Percentiles rank a stretch among this genome's conserved stretches.
phyloP scores from a whole-genome alignment of 2,888 invertebrate genomes.

The Parnassius orleans region DNA sequence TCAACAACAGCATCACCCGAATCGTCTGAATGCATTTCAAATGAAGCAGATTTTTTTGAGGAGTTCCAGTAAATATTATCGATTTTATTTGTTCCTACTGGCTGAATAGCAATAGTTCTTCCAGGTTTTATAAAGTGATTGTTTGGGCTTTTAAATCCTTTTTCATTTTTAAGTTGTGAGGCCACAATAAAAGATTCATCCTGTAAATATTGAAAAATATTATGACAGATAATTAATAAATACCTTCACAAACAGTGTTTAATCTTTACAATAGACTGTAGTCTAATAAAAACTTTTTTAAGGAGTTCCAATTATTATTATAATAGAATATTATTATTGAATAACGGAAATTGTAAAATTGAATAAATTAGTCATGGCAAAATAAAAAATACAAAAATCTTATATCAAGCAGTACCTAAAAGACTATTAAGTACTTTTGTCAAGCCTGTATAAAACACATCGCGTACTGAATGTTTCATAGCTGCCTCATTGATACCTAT shows the following conservation, averaged over 20 bases:
- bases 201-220: slow-evolving; percentile 44
- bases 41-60: slow-evolving; percentile 57
- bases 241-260: neutral
- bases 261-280: neutral
- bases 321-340: no score
- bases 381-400: no score
- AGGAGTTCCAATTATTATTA: no score
- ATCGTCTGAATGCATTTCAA: slow-evolving; percentile 46
- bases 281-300: no score
- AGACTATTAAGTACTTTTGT: no score
- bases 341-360: no score
- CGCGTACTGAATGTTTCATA: no score
- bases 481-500: no score
- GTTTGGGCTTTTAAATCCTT: slow-evolving; percentile 46
- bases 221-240: neutral
- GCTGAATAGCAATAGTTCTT: slow-evolving; percentile 51
- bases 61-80: slow-evolving; percentile 59
- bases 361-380: no score
- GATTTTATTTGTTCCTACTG: slow-evolving; percentile 53
- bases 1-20: slow-evolving; percentile 44
- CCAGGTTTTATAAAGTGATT: slow-evolving; percentile 52
- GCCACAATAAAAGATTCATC: slow-evolving; percentile 64
- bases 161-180: slow-evolving; percentile 48
- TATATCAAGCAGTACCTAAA: no score
- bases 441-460: no score